Base-by-base conservation (phyloP, 2,797 vertebrate genomes). In the Strix occidentalis region DNA sequence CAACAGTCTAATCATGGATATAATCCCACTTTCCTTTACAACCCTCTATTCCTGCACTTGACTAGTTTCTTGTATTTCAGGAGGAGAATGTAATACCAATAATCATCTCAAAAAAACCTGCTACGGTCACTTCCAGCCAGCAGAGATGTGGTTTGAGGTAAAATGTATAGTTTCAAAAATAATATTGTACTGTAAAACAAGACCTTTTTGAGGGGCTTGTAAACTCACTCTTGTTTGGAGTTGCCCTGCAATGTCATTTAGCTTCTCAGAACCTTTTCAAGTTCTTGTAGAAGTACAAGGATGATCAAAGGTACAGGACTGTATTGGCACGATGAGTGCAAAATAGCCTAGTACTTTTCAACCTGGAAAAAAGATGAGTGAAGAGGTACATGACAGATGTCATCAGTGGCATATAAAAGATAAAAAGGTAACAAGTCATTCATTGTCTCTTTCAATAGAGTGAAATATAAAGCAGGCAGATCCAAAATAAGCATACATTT, bases 251-350 rank as follows among this genome's bases (percentile, higher is more conserved):
- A 58, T 76, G 35, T 72, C 58, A 39, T 82, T 94, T 69, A 39
- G 8, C 15, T 87, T 58, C 51, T 84, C 74, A 58, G 63, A 23
- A 61, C 5, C 23, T 89, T 85, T 89, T 69, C 68, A 69, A 54
- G 46, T 28, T 61, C 51, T 83, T 89, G 81, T 41, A 66, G 78
- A 74, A 89, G 64, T 35, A 29, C 33, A 70, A 70, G 19, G 60
- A 31, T 80, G 89, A 96, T 96, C 91, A 95, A 96, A 96, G 75
- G 31, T 33, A 71, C n/a, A 80, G 56, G 68, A 60, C 51, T 58
- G 28, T 25, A 66, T 53, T 10, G 8, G 43, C 23, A 64, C 29
- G 41, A 95, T 60, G 24, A 79, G 35, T 31, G 3, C 60, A 77
- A 77, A 85, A 93, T 11, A 94, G 71, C 70, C 19, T 12, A 78